Evolutionary conservation across 2,113 vertebrate species (phyloP).

Genomic region (Podocnemis expansa): DNA sequence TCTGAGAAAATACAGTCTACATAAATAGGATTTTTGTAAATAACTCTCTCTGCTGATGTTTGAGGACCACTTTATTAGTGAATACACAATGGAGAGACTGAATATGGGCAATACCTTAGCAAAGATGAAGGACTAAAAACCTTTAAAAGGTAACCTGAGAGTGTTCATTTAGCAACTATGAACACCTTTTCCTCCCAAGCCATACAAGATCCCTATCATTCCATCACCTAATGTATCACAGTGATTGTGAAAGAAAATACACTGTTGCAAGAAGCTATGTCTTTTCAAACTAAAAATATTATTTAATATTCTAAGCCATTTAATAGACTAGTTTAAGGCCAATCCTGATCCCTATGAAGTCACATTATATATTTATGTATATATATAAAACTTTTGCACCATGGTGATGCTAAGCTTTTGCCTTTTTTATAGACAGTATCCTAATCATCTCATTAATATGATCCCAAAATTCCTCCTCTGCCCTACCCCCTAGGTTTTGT

Average conservation of each 20-base stretch:
- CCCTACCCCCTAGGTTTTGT: not conserved
- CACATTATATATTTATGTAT: too few relatives aligned
- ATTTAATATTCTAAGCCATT: not conserved
- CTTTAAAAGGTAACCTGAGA: not conserved
- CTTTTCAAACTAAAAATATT: not conserved
- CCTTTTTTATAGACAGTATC: too few relatives aligned
- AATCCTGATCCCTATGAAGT: not conserved
- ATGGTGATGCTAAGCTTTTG: too few relatives aligned
- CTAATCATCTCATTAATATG: not conserved
- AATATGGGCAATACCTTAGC: not conserved
- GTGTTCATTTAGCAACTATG: not conserved
- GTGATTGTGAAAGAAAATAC: not conserved
- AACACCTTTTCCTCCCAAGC: not conserved
- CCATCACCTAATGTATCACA: not conserved
- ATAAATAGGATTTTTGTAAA: not conserved
- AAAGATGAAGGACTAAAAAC: not conserved
- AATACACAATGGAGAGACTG: not conserved
- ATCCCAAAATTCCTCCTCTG: not conserved
- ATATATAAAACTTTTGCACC: not conserved
- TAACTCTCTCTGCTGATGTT: not conserved
- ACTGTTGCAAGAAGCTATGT: not conserved
- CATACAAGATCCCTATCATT: not conserved
- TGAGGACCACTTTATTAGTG: not conserved
- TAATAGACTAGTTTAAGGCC: not conserved
- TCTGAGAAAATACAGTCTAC: not conserved